Evolutionary conservation across 2,113 vertebrate genomes (phyloP).

Genomic region (Aldabrachelys gigantea): DNA sequence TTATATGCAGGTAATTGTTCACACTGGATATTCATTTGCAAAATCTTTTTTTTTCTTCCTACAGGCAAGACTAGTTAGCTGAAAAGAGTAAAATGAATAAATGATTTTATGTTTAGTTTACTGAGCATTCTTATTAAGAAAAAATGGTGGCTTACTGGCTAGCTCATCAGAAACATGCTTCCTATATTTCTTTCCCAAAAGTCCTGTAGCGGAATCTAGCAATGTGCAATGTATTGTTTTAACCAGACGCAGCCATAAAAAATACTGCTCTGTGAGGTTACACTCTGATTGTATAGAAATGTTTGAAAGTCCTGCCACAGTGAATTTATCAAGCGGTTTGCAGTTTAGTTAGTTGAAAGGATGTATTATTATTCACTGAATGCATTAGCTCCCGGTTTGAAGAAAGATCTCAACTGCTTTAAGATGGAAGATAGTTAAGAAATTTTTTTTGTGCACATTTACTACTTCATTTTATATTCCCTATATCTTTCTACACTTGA

Average conservation of each 20-base stretch:
- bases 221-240: slow-evolving; percentile 4
- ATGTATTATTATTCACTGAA: slow-evolving; percentile 27
- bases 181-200: neutral
- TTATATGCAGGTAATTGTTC: neutral
- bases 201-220: neutral
- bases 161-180: neutral
- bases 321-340: slow-evolving; percentile 50
- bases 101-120: neutral
- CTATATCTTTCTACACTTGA: slow-evolving; percentile 62
- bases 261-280: neutral
- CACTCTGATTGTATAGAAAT: slow-evolving; percentile 34
- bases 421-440: slow-evolving; percentile 40
- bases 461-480: slow-evolving; percentile 66
- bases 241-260: slow-evolving; percentile 21
- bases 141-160: neutral
- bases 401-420: slow-evolving; percentile 39
- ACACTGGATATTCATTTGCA: neutral
- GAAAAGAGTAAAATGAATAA: neutral
- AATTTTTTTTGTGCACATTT: slow-evolving; percentile 31
- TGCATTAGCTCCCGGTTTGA: neutral
- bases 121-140: neutral
- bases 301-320: slow-evolving; percentile 11
- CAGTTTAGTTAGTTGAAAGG: slow-evolving; percentile 18
- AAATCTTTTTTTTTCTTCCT: neutral
- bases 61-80: neutral